Conservation (phyloP, 2,888 invertebrate genomes). For the Osmoderma eremita region DNA sequence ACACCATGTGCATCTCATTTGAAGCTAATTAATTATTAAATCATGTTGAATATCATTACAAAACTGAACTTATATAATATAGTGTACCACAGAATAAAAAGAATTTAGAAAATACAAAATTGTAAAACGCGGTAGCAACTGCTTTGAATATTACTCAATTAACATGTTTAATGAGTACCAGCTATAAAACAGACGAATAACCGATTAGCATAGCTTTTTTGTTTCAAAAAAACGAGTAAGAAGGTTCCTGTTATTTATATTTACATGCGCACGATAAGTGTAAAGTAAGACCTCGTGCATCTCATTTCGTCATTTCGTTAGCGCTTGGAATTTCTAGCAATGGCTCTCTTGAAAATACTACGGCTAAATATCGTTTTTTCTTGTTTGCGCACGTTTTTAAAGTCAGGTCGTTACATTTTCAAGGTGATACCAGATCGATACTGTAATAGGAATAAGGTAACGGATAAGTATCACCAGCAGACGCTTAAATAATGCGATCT, state of each 20-base stretch:
- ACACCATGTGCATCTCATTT: too few relatives aligned
- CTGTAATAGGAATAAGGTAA: slow-evolving; percentile 18
- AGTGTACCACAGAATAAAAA: too few relatives aligned
- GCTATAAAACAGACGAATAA: slow-evolving; percentile 16
- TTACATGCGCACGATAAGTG: slow-evolving; percentile 26
- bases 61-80: too few relatives aligned
- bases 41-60: too few relatives aligned
- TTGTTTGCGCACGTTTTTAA: slow-evolving; percentile 32
- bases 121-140: not conserved
- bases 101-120: too few relatives aligned
- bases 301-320: slow-evolving; percentile 23
- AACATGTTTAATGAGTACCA: slow-evolving; percentile 25
- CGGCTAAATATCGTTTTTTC: slow-evolving; percentile 22
- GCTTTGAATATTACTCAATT: slow-evolving; percentile 15
- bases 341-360: slow-evolving; percentile 19
- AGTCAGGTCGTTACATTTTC: slow-evolving; percentile 34
- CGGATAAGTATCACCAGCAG: too few relatives aligned
- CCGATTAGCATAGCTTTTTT: slow-evolving; percentile 18
- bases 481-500: slow-evolving; percentile 7
- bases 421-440: slow-evolving; percentile 30
- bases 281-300: slow-evolving; percentile 29
- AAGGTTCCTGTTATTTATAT: slow-evolving; percentile 27
- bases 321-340: slow-evolving; percentile 22
- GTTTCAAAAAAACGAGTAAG: not conserved
- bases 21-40: too few relatives aligned